Evolutionary conservation across 2,113 vertebrate genomes (phyloP).

Genomic region (Balaeniceps rex): DNA sequence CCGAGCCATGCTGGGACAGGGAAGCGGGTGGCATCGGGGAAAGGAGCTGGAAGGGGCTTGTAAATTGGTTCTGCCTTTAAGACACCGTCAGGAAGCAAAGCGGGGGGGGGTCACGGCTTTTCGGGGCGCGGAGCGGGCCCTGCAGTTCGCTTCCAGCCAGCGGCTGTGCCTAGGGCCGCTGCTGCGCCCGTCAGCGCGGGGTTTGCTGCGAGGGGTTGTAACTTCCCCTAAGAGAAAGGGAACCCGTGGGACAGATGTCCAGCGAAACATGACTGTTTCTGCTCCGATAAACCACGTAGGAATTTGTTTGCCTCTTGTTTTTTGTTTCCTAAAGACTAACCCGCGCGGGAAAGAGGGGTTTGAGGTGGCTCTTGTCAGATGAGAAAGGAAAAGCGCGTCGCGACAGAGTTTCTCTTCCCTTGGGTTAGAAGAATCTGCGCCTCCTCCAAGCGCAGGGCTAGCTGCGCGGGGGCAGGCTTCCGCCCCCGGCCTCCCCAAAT

Average conservation of each 20-base stretch:
- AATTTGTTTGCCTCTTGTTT: not conserved
- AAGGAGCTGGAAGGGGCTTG: not conserved
- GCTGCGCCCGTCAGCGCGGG: not conserved
- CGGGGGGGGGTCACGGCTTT: not conserved
- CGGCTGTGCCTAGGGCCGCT: not conserved
- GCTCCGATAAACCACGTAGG: not conserved
- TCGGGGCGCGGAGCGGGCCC: not conserved
- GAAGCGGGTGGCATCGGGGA: fast-evolving
- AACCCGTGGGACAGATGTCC: not conserved
- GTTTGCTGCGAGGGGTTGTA: not conserved
- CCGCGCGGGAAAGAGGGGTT: not conserved
- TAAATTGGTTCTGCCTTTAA: not conserved
- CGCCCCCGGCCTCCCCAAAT: not conserved
- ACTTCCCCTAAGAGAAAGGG: not conserved
- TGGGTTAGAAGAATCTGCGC: not conserved
- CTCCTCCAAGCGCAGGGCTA: not conserved
- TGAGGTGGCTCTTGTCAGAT: not conserved
- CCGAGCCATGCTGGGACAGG: not conserved
- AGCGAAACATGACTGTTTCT: not conserved
- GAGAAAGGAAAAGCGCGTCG: not conserved
- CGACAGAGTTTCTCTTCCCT: not conserved
- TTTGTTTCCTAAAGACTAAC: not conserved
- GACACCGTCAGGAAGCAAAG: not conserved
- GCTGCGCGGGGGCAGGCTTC: not conserved
- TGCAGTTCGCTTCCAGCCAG: not conserved